Conservation (phyloP, 1,140 invertebrate genomes). For the Lordiphosa clarofinis region DNA sequence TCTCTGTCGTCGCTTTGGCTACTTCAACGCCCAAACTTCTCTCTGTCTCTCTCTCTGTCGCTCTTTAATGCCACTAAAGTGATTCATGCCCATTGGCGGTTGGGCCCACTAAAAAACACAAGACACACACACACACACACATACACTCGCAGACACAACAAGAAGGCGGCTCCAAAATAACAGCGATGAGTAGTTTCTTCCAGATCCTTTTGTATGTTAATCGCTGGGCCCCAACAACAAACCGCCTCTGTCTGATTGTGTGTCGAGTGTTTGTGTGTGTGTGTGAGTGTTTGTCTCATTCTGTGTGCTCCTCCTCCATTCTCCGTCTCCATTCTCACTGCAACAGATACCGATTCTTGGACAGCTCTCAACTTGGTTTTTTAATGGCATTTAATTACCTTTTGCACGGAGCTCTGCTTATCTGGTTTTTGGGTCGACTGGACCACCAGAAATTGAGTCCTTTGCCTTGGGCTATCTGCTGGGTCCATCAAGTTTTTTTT, state of each 20-base stretch:
- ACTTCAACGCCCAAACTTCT: slow-evolving; percentile 38
- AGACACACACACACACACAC: slow-evolving; percentile 13
- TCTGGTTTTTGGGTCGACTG: slow-evolving; percentile 13
- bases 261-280: slow-evolving; percentile 32
- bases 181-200: slow-evolving; percentile 16
- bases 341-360: slow-evolving; percentile 39
- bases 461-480: slow-evolving; percentile 31
- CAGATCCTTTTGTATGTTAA: slow-evolving; percentile 76
- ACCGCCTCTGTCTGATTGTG: slow-evolving; percentile 26
- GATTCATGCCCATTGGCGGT: slow-evolving; percentile 72
- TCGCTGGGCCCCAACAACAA: slow-evolving; percentile 39
- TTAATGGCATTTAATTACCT: slow-evolving; percentile 75
- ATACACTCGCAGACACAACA: slow-evolving; percentile 14
- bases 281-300: slow-evolving; percentile 18
- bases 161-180: slow-evolving; percentile 70
- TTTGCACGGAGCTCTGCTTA: slow-evolving; percentile 46
- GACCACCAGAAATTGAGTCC: slow-evolving; percentile 53
- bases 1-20: slow-evolving; percentile 53
- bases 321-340: slow-evolving; percentile 22
- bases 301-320: slow-evolving; percentile 47
- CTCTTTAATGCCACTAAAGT: slow-evolving; percentile 16
- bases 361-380: slow-evolving; percentile 39
- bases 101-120: slow-evolving; percentile 17
- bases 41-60: no score
- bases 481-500: slow-evolving; percentile 11